Evolutionary conservation across 2,888 invertebrate species (phyloP), one percentile per base, ranked within the genome.

Genomic region (Tinea pellionella): DNA sequence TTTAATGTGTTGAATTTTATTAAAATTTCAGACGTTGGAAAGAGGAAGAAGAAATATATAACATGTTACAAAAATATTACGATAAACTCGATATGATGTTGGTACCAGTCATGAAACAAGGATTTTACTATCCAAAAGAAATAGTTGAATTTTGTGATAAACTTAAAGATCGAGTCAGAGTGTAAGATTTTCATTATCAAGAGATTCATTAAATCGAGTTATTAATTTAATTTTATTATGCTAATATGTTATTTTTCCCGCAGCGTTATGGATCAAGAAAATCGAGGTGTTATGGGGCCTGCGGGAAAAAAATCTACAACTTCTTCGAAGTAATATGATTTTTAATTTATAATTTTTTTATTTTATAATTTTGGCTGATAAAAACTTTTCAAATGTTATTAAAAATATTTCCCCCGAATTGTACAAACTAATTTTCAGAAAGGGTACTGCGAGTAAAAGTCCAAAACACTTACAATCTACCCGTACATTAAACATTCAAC

Each of bases 61-160:
- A 80, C 43, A 66, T 86, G 59, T 66, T 87, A 1, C 68, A 71
- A 64, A 83, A 74, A 68, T 87, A 82, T 68, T 87, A 87, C 59
- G 76, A 80, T 62, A 81, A 78, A 62, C 84, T 84, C 0, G 77
- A 78, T 12, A 86, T 86, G 67, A 82, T 87, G 72, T 65, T 86
- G 37, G 71, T 87, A 6, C 83, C 85, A 16, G 75, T 73, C 37
- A 68, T 81, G 13, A 71, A 64, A 60, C 82, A 85, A 1, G 86
- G 85, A 2, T 60, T 61, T 13, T 78, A 75, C 15, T 63, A 80
- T 60, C 85, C 85, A 2, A 1, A 12, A 4, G 75, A 77, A 68
- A 63, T 87, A 61, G 32, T 70, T 0, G 65, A 71, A n/a, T 87
- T 86, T 67, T 75, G 67, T 62, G 67, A 63, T 19, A 69, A 65